A percentile compares a stretch with the other conserved stretches of the same genome.
phyloP scores from a whole-genome alignment of 2,797 vertebrate genomes.

The Ara ararauna region DNA sequence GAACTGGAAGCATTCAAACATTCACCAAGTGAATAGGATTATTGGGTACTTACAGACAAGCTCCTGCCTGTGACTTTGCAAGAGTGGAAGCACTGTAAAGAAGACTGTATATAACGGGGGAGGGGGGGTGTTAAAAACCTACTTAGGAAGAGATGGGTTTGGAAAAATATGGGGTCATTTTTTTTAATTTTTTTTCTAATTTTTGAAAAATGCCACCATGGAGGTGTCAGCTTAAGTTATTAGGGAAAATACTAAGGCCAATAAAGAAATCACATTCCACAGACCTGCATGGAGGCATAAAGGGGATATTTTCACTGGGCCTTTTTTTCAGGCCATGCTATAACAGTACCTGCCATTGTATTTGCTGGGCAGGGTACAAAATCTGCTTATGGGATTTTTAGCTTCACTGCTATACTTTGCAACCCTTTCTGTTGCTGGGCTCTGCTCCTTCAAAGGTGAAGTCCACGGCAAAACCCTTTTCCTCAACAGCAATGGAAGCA shows the following conservation, averaged over 20 bases:
- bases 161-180: not conserved
- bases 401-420: not conserved
- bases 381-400: constrained; percentile 47
- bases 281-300: constrained; percentile 19
- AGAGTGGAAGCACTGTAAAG: not conserved
- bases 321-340: not conserved
- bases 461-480: not conserved
- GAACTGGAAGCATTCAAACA: not conserved
- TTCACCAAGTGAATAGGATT: constrained; percentile 25
- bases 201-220: not conserved
- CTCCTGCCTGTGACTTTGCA: not conserved
- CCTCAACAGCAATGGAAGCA: not conserved
- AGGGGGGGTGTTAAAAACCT: not conserved
- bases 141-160: not conserved
- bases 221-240: constrained; percentile 32
- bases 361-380: constrained; percentile 29
- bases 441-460: not conserved
- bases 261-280: constrained; percentile 40
- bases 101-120: not conserved
- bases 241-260: not conserved
- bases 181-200: rapidly evolving
- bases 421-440: not conserved
- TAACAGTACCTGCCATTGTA: constrained; percentile 48
- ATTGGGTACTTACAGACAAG: not conserved
- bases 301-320: constrained; percentile 3